Evolutionary conservation across 2,113 vertebrate species (phyloP), one percentile per base, ranked within the genome.

Genomic region (Crotalus horridus): DNA sequence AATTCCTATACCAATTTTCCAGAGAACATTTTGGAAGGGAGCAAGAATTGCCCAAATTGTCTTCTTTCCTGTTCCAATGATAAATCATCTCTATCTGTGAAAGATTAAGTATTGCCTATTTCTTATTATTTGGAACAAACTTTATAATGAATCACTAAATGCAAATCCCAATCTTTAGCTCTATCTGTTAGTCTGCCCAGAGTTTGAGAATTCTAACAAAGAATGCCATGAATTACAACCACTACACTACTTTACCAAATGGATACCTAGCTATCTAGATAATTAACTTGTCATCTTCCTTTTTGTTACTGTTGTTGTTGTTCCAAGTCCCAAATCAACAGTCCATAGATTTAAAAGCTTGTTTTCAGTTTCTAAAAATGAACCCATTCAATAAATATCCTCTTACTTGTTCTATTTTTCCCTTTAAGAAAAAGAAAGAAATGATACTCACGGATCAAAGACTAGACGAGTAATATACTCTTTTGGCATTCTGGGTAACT

Each of bases 401-500:
- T 20, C 48, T 69, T 92, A 88, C n/a, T 74, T 55, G 4, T 43
- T 89, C 61, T 55, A 23, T 3, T 12, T 89, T 89, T 53, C 29
- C 23, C 64, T 58, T 21, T 64, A 6, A 24, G 29, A 29, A 87
- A 69, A 15, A 69, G 17, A 26, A 59, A 88, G 0, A 53, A 85
- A 29, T 2, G 0, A 74, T 59, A 98, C 99, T 97, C 96, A 99
- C 99, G 99, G 99, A 96, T 99, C 99, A 94, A 99, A 99, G 94
- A 99, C 99, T 20, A 99, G 98, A 90, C 99, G 98, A 0, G 99
- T 99, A 97, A 99, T 99, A 95, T 99, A 99, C 91, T 99, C 99
- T 94, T 99, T 99, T 0, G 99, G 99, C 99, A 99, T 99, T 23
- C 99, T 98, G 69, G 99, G 99, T 87, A 99, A 98, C 96, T 99